phyloP scores from a whole-genome alignment of 2,113 vertebrate genomes.

The Mesembrinibis cayennensis region DNA sequence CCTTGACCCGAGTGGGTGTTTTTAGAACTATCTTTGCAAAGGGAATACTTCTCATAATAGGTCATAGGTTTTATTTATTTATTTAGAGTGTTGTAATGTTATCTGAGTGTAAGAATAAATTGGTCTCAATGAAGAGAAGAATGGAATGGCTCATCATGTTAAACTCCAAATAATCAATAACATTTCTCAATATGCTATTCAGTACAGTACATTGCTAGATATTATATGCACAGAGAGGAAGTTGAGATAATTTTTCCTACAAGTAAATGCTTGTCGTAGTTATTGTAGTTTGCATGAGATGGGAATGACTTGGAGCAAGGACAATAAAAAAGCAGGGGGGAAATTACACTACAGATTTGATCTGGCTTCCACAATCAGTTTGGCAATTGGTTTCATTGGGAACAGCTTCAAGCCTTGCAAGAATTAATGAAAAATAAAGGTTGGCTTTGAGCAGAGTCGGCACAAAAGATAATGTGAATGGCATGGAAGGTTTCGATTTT shows the following conservation, averaged over 20 bases:
- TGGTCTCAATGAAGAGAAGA: conserved; percentile 30
- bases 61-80: neutral
- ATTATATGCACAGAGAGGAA: conserved; percentile 42
- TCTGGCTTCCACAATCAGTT: conserved; percentile 54
- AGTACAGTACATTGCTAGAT: neutral
- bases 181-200: conserved; percentile 37
- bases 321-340: conserved; percentile 63
- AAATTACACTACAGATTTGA: conserved; percentile 61
- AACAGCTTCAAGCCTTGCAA: conserved; percentile 59
- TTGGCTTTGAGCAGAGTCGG: conserved; percentile 43
- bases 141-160: conserved; percentile 7
- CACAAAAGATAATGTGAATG: conserved; percentile 12
- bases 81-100: conserved; percentile 16
- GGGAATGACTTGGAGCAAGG: conserved; percentile 59
- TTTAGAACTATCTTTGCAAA: conserved; percentile 58
- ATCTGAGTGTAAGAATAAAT: conserved; percentile 55
- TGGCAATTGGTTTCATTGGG: conserved; percentile 61
- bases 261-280: conserved; percentile 23
- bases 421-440: conserved; percentile 56
- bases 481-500: conserved; percentile 61
- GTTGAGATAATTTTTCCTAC: conserved; percentile 56
- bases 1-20: neutral
- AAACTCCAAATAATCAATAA: conserved; percentile 46
- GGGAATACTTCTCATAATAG: conserved; percentile 25
- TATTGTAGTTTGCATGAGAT: conserved; percentile 54